Base-by-base conservation (phyloP, 1,140 invertebrate species). In the Hylyphantes graminicola region DNA sequence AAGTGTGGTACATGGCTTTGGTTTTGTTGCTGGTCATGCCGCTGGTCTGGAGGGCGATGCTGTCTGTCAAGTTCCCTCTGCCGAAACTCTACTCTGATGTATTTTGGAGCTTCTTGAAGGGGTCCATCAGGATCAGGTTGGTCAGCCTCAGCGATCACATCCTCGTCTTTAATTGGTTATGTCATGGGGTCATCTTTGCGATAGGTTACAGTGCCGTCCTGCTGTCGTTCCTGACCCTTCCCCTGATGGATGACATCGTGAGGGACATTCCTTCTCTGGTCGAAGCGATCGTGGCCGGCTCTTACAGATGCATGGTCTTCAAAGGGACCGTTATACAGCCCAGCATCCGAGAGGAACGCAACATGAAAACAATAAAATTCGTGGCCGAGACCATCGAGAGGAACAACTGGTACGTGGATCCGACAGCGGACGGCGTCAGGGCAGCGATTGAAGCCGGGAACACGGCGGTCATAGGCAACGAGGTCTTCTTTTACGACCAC, bases 151-250 rank as follows among this genome's bases (percentile, higher is more conserved):
- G 55, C 50, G 21, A 50, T n/a, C 50, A 17, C 17, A n/a, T 76
- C 0, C 0, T 63, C 10, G 9, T 61, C 51, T 5, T 9, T 6
- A 50, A n/a, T 0, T 76, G 74, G 74, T 48, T 35, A 9, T 5
- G 19, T 1, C 67, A 54, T 21, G n/a, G 35, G 48, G 3, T 35
- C 9, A 1, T 67, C 21, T 17, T 67, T 9, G 21, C 76, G 12
- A 2, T 67, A 63, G 8, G n/a, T 54, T 78, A 78, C 67, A 54
- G 61, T 3, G 19, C 57, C n/a, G 35, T 53, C 9, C 35, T 78
- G 4, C 15, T 67, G 7, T 78, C 76, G 9, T 78, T 54, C 55
- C n/a, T 78, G 5, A 78, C 76, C 2, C 13, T 78, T 54, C 61
- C 76, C n/a, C 35, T 78, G 13, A 63, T 50, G 55, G 67, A 67